These are phyloP conservation scores for Tragelaphus strepsiceros DNA, from an alignment of 2,113 vertebrate genomes.

Conservation along the genomic window DNA sequence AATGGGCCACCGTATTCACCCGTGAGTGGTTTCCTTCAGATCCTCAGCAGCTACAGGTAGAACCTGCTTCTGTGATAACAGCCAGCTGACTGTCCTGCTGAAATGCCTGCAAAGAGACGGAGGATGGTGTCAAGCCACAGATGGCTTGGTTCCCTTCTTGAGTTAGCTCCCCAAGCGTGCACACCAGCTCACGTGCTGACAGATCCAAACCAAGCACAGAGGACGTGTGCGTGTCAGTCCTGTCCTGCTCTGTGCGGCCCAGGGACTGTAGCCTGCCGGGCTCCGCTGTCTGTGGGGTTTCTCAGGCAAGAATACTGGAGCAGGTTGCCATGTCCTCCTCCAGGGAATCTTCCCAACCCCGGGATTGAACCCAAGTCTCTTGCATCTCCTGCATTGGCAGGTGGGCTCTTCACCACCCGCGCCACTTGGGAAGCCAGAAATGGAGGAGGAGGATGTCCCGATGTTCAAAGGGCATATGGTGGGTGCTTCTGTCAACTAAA, in stretches of 20 bases:
- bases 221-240: rapidly evolving
- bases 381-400: background rate
- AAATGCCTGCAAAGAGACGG: background rate
- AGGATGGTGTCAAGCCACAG: no score
- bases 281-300: background rate
- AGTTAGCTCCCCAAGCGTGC: rapidly evolving
- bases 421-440: background rate
- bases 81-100: background rate
- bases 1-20: rapidly evolving
- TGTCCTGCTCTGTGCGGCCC: background rate
- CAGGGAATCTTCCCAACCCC: background rate
- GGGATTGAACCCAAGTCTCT: background rate
- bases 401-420: rapidly evolving
- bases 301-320: background rate
- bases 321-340: background rate
- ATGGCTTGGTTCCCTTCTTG: background rate
- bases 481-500: background rate
- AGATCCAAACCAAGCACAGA: rapidly evolving
- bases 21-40: rapidly evolving
- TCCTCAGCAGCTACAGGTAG: no score
- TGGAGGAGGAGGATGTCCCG: background rate
- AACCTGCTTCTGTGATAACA: rapidly evolving
- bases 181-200: rapidly evolving
- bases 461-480: rapidly evolving
- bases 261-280: background rate